Percentiles rank a stretch among this genome's conserved stretches.
phyloP scores from a whole-genome alignment of 2,888 invertebrate genomes.

The Beris morrisii region DNA sequence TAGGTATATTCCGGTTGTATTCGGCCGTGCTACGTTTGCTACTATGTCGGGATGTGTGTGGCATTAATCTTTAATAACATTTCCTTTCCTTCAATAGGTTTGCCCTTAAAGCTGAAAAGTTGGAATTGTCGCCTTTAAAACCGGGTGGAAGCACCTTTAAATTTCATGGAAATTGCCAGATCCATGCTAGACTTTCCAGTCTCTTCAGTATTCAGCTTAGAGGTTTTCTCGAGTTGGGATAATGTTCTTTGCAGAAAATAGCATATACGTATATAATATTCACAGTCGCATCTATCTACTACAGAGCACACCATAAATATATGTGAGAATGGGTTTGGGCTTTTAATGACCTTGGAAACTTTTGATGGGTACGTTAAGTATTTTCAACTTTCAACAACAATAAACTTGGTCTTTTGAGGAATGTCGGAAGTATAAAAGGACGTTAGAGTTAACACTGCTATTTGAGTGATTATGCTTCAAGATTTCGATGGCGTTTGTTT shows the following conservation, averaged over 20 bases:
- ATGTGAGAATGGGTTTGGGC: constrained; percentile 1
- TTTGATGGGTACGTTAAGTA: constrained; percentile 9
- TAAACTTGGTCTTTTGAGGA: too few species aligned
- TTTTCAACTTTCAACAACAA: too few species aligned
- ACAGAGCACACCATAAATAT: too few species aligned
- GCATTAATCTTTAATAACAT: constrained; percentile 40
- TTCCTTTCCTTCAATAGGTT: constrained; percentile 36
- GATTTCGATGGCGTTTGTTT: neutral
- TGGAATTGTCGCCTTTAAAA: constrained; percentile 24
- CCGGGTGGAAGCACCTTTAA: constrained; percentile 19
- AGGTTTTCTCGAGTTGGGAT: too few species aligned
- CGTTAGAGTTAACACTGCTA: too few species aligned
- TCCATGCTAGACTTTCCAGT: too few species aligned
- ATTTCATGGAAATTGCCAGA: constrained; percentile 26
- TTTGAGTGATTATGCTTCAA: too few species aligned
- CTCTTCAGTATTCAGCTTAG: too few species aligned
- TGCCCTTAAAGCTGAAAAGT: constrained; percentile 34
- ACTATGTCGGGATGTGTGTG: constrained; percentile 24
- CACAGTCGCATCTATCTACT: too few species aligned
- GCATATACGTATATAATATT: too few species aligned
- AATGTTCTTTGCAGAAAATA: too few species aligned
- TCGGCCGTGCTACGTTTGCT: neutral
- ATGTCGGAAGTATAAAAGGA: too few species aligned
- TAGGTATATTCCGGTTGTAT: neutral
- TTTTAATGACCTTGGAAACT: constrained; percentile 31